Base-by-base conservation (phyloP, 2,888 invertebrate genomes). In the Lepidochitona cinerea region DNA sequence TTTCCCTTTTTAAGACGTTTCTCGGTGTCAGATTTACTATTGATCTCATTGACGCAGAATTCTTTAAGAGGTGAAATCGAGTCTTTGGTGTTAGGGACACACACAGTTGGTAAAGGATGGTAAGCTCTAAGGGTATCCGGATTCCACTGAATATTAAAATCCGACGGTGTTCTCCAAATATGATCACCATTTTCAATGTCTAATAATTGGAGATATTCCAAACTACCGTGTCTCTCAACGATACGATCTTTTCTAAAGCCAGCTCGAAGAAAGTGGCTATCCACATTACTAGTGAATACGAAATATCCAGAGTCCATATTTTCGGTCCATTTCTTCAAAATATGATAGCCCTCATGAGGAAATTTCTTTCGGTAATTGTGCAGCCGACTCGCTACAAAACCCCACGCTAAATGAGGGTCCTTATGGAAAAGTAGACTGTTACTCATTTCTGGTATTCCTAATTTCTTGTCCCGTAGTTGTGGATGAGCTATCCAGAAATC, bases 261-360 rank as follows among this genome's bases (percentile, higher is more conserved):
- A n/a, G 80, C 74, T 41, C 75, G 78, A 37, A 76, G 74, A 71
- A 79, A 80, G 49, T 80, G 80, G 12, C 80, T 77, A 70, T 80
- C 80, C 0, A 80, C 76, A 68, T 80, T 80, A 53, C 77, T 79
- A 4, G 80, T 80, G 64, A 74, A 80, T 7, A 75, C 72, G 68
- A 80, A 80, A 37, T 76, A 71, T 6, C 72, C 76, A 26, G 68
- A 35, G 0, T 72, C 69, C 75, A 73, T 74, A 12, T 37, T 41
- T 14, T 76, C 52, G 3, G 33, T 72, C 77, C 77, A 78, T 49
- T 66, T 14, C 23, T 64, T 73, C 12, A 79, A 52, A 26, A 79
- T 76, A 12, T 67, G 12, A 64, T 78, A 80, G 12, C 80, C 80
- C 26, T 73, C n/a, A 71, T 80, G 80, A 12, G 80, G 80, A 18